phyloP scores from a whole-genome alignment of 92 coral and sea anemone genomes.

The Heteractis magnifica region DNA sequence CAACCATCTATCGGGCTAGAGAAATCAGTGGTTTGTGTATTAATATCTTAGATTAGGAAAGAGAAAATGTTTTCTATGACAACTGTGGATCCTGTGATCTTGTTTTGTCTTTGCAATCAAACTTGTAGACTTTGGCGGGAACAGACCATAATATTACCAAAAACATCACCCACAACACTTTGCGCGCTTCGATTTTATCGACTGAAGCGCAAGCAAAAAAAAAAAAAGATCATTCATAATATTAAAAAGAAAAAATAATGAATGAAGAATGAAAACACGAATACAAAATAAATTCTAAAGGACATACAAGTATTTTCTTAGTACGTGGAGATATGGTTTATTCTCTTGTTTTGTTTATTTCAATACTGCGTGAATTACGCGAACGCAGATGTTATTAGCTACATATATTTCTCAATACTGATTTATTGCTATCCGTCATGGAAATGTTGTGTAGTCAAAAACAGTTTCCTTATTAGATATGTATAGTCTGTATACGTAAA shows the following conservation, averaged over 20 bases:
- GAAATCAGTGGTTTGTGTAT: background rate
- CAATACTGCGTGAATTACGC: no score
- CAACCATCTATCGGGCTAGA: slow-evolving; percentile 10
- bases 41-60: background rate
- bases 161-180: slow-evolving; percentile 14
- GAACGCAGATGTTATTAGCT: no score
- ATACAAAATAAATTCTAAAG: background rate
- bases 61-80: no score
- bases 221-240: no score
- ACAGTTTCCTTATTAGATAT: no score
- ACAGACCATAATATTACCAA: slow-evolving; percentile 69
- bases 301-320: no score
- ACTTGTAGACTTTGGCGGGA: slow-evolving; percentile 77
- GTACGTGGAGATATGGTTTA: no score
- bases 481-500: background rate
- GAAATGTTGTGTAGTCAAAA: no score
- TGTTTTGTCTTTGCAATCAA: slow-evolving; percentile 40
- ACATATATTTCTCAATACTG: no score
- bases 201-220: no score
- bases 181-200: background rate
- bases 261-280: background rate
- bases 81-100: slow-evolving; percentile 7
- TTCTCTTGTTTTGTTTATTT: no score
- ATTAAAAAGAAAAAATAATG: background rate
- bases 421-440: no score